Evolutionary conservation across 2,888 invertebrate species (phyloP), one percentile per base, ranked within the genome.

Genomic region (Nymphalis polychloros): DNA sequence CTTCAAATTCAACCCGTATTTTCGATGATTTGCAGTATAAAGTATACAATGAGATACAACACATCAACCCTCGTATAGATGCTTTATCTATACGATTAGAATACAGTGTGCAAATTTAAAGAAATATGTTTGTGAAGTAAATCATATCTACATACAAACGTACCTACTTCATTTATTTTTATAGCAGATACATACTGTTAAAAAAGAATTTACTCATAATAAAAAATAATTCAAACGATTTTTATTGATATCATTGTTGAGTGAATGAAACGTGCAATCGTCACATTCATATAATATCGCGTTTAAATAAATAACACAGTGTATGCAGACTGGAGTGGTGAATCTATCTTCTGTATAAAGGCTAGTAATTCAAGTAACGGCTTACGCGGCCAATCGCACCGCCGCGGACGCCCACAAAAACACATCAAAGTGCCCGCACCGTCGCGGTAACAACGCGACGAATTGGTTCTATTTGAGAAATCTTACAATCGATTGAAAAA

Each of bases 381-480:
- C 64, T 67, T 63, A 63, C 81, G 78, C 81, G 78, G 82, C 87
- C 86, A 88, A 88, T 89, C 85, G 83, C 75, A 72, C 77, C 73
- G 70, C 67, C 73, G 69, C 75, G 72, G 74, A 79, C 81, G 77
- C 82, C 83, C 84, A 84, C 84, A 86, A 84, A 92, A 91, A 90
- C 89, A 78, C 75, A 83, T 91, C 91, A 91, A 92, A 92, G 89
- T 75, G 67, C 78, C 89, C 89, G 89, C 88, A 69, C 78, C 79
- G 80, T 83, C 82, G 83, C 86, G 83, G 82, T 85, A 83, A 85
- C 81, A 79, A 84, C 81, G 89, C 89, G 88, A 89, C 91, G 91
- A 92, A 92, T 91, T 87, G 86, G 81, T 81, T 86, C 85, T 81
- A 85, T 87, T 89, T 84, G 83, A 82, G 82, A 88, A 89, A 87